Conservation (phyloP, 92 coral and sea anemone genomes). For the Porites lobata region DNA sequence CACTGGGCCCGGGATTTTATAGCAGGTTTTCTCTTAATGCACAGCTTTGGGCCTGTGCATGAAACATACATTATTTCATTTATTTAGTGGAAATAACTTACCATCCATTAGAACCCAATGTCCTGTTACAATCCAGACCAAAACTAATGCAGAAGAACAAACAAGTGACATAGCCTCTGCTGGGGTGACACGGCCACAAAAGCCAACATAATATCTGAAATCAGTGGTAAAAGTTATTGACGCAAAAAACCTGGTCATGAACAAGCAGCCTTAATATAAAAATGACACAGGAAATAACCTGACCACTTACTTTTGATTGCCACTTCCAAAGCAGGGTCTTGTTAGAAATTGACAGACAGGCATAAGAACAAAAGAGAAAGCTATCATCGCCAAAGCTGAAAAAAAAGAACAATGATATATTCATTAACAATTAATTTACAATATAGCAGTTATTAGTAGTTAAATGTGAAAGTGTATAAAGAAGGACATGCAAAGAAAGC, state of each 20-base stretch:
- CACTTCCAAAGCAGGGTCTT: constrained; percentile 68
- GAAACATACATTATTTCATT: neutral
- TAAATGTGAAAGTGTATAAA: no score
- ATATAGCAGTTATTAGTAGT: no score
- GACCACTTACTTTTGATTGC: constrained; percentile 70
- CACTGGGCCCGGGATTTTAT: no score
- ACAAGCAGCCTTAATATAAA: neutral
- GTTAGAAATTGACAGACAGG: constrained; percentile 91
- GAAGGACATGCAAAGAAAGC: no score
- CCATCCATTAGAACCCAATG: constrained; percentile 99
- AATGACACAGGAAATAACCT: no score
- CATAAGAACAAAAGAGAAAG: constrained; percentile 95
- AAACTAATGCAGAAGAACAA: constrained; percentile 82
- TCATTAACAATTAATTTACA: no score
- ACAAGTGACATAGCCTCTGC: constrained; percentile 89
- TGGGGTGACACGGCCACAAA: constrained; percentile 94
- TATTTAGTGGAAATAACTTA: constrained; percentile 7
- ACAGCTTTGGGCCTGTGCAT: neutral
- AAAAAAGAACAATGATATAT: neutral
- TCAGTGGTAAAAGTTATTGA: neutral
- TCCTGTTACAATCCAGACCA: constrained; percentile 95
- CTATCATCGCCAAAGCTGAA: constrained; percentile 95
- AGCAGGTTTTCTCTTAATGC: neutral
- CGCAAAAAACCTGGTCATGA: neutral
- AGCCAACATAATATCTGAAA: constrained; percentile 83